phyloP scores from a whole-genome alignment of 2,113 vertebrate species.

The Promerops cafer region DNA sequence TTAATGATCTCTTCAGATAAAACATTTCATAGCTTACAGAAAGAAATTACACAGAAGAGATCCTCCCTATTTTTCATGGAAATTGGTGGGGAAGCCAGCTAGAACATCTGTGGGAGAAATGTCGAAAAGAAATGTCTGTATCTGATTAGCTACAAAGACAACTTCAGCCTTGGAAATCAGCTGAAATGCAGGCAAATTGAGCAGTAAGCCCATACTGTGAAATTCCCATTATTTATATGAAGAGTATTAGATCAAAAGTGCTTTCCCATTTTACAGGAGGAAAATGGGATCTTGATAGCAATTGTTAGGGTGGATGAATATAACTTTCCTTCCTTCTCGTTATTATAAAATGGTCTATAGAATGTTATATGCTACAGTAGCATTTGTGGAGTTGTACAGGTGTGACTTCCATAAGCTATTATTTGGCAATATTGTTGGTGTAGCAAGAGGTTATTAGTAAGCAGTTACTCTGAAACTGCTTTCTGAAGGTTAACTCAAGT shows the following conservation, averaged over 20 bases:
- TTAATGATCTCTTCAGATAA: neutral
- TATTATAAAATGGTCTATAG: neutral
- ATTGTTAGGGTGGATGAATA: neutral
- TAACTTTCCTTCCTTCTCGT: neutral
- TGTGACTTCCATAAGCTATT: neutral
- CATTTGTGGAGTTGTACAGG: neutral
- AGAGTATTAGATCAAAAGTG: neutral
- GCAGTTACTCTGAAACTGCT: neutral
- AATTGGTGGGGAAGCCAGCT: neutral
- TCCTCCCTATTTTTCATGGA: neutral
- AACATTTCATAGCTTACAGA: neutral
- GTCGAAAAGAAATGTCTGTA: neutral
- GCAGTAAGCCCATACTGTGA: neutral
- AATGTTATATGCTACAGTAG: neutral
- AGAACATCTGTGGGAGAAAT: neutral
- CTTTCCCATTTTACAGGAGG: neutral
- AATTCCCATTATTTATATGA: neutral
- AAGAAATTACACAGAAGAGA: neutral
- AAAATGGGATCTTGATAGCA: neutral
- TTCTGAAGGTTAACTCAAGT: neutral
- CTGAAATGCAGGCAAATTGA: neutral
- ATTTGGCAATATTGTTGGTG: neutral
- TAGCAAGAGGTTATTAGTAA: neutral
- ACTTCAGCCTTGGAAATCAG: neutral
- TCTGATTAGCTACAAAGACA: neutral